Percentiles rank a stretch among this genome's conserved stretches.
phyloP scores from a whole-genome alignment of 2,113 vertebrate species.

The Pterophyllum scalare region DNA sequence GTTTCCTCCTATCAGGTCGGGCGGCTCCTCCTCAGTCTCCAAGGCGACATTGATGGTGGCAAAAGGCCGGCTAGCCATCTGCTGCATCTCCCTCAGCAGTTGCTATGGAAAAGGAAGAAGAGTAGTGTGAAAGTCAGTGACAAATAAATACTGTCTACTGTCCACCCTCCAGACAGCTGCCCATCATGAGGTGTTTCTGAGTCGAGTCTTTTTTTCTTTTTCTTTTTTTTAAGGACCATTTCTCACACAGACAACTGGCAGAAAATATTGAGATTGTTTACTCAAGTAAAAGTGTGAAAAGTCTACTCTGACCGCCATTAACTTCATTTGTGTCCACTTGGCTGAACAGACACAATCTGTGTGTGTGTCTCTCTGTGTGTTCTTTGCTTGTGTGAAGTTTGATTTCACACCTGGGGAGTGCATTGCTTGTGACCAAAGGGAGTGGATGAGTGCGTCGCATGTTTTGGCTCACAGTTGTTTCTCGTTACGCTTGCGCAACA shows the following conservation, averaged over 20 bases:
- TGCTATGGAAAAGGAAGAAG: conserved; percentile 83
- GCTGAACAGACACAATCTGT: neutral
- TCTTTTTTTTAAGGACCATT: neutral
- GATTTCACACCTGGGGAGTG: neutral
- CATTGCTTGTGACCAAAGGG: too few relatives aligned
- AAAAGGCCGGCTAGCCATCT: conserved; percentile 99
- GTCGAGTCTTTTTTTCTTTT: neutral
- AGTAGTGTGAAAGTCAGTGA: conserved; percentile 55
- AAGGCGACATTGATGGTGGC: conserved; percentile 98
- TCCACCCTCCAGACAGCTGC: neutral
- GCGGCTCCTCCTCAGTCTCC: conserved; percentile 98
- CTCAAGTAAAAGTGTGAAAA: neutral
- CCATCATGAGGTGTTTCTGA: neutral
- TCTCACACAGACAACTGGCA: neutral
- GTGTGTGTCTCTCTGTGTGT: neutral
- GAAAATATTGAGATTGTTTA: neutral
- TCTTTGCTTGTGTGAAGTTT: neutral
- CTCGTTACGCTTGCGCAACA: neutral
- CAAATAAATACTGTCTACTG: conserved; percentile 17
- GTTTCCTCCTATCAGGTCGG: conserved; percentile 97
- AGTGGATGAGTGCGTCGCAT: neutral
- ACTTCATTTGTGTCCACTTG: neutral
- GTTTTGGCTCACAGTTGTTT: neutral
- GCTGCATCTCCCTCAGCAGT: conserved; percentile 99
- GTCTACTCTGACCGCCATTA: neutral